Base-by-base conservation (phyloP, 2,113 vertebrate species). In the Rattus rattus region DNA sequence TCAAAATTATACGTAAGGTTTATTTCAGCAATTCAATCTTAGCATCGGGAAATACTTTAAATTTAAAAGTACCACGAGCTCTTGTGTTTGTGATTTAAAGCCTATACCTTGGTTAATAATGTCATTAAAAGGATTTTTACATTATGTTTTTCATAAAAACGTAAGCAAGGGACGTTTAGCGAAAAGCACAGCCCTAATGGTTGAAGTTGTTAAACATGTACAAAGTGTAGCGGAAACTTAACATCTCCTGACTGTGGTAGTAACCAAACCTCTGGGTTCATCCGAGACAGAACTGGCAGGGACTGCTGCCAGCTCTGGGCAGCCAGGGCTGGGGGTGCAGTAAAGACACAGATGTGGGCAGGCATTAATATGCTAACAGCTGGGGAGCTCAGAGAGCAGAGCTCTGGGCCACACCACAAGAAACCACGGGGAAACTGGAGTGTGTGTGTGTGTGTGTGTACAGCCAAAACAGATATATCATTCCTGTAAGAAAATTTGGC, bases 1-100 rank as follows among this genome's bases (percentile, higher is more conserved):
- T 67, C 39, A 63, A 91, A 96, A 85, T 80, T 63, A 91, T 12
- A 75, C 8, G 43, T 61, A 54, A 39, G 54, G 30, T 88, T 92
- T 92, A 94, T 63, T n/a, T 87, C 52, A 90, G 49, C 65, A 24
- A 47, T 89, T 93, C 83, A 16, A 52, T 79, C 76, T 96, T 75
- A 94, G 11, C 4, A 7, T 76, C 1, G 6, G 26, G 33, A 49
- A 28, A 67, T 47, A 77, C 22, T 90, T 93, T 80, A 75, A 87
- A 91, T 8, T 80, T 85, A 61, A 90, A 92, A 97, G 52, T 33
- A 73, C 16, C 11, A 77, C 70, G 85, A 87, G 52, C 54, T 92
- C 65, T 93, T 49, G 54, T 52, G n/a, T 80, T 86, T 54, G 36
- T 95, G n/a, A 80, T 54, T 83, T 94, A 81, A 85, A 92, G 77